Conservation (phyloP, 2,888 invertebrate species). For the Seira ritae region DNA sequence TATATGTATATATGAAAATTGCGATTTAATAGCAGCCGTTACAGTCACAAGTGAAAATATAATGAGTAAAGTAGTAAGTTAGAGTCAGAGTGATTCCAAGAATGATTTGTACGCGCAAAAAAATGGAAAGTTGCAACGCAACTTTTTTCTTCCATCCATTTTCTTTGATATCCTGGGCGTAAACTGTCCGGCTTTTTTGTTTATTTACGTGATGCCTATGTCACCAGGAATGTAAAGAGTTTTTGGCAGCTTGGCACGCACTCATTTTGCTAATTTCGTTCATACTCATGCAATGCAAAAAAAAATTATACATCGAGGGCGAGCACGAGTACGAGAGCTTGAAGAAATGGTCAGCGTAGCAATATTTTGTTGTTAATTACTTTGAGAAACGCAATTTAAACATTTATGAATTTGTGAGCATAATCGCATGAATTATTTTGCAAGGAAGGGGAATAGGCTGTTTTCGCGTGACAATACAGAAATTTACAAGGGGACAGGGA, state of each 20-base stretch:
- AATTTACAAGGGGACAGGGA: too few relatives aligned
- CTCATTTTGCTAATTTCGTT: conserved; percentile 4
- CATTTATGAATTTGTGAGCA: conserved; percentile 17
- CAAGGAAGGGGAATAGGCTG: background rate
- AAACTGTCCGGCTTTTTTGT: background rate
- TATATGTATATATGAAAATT: background rate
- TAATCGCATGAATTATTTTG: conserved; percentile 11
- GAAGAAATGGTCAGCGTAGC: conserved; percentile 2
- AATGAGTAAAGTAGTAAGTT: background rate
- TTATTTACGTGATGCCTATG: conserved; percentile 6
- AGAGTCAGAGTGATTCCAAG: background rate
- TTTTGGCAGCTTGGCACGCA: background rate
- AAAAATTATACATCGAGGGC: too few relatives aligned
- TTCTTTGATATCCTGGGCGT: conserved; percentile 11
- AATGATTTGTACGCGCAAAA: conserved; percentile 3
- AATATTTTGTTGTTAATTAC: conserved; percentile 46
- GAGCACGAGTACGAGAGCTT: too few relatives aligned
- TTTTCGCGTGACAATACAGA: too few relatives aligned
- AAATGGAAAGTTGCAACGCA: background rate
- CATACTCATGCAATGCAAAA: too few relatives aligned
- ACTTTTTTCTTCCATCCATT: background rate
- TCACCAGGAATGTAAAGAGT: conserved; percentile 2
- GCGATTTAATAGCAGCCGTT: background rate
- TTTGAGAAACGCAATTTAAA: conserved; percentile 48
- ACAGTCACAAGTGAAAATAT: conserved; percentile 8